Evolutionary conservation across 53 echinoderm and acorn worm species (phyloP).

Genomic region (Crossaster papposus): DNA sequence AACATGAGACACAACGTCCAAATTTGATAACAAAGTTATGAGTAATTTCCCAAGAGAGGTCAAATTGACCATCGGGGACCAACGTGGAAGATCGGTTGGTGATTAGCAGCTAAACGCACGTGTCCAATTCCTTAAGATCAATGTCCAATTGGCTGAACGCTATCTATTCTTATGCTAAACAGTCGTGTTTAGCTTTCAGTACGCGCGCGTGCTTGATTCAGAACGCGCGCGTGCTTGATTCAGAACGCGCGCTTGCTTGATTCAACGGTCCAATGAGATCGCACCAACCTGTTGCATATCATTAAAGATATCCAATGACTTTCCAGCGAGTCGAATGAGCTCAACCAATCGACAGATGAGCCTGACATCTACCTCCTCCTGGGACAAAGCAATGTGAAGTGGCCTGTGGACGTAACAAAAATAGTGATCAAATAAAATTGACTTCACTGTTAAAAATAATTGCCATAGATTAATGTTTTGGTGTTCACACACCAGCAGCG

Average conservation of each 20-base stretch:
- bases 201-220: not conserved
- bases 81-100: too few relatives aligned
- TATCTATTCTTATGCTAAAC: not conserved
- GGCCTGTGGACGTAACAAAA: slow-evolving; percentile 60
- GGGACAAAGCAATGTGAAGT: slow-evolving; percentile 88
- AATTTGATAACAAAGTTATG: too few relatives aligned
- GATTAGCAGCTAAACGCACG: too few relatives aligned
- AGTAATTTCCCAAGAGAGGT: too few relatives aligned
- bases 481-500: too few relatives aligned
- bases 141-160: too few relatives aligned
- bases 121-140: too few relatives aligned
- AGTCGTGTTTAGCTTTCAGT: not conserved
- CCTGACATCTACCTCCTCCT: slow-evolving; percentile 74
- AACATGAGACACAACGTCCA: too few relatives aligned
- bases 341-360: slow-evolving; percentile 76
- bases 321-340: slow-evolving; percentile 79
- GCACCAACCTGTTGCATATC: slow-evolving; percentile 90
- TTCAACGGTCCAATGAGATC: not conserved
- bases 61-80: too few relatives aligned
- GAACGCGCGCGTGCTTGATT: too few relatives aligned
- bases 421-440: not conserved
- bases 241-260: too few relatives aligned
- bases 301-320: slow-evolving; percentile 86
- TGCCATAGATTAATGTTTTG: not conserved
- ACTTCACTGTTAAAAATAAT: not conserved